phyloP scores from a whole-genome alignment of 1,140 invertebrate species.

The Meloidogyne chitwoodi region DNA sequence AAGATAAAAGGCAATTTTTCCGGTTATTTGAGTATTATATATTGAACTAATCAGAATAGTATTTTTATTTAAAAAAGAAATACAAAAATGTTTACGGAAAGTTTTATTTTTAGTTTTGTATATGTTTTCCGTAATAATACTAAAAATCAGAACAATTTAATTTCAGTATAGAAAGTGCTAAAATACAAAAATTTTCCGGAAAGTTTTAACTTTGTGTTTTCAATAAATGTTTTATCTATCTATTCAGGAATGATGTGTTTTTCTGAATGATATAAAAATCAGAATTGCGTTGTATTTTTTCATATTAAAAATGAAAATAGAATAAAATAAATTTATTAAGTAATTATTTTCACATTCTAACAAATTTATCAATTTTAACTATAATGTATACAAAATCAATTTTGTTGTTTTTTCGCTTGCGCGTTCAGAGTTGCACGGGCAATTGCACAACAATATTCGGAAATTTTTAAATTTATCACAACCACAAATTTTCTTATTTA shows the following conservation, averaged over 20 bases:
- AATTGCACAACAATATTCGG: neutral
- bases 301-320: too few species aligned
- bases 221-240: too few species aligned
- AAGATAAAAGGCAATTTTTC: neutral
- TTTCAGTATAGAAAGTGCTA: too few species aligned
- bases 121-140: neutral
- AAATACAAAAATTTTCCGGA: too few species aligned
- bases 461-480: neutral
- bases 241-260: too few species aligned
- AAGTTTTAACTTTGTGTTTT: too few species aligned
- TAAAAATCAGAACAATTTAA: constrained; percentile 7
- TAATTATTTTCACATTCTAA: neutral
- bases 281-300: too few species aligned
- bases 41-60: neutral
- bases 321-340: too few species aligned
- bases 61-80: neutral
- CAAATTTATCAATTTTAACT: neutral
- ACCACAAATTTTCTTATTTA: neutral
- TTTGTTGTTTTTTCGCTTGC: neutral
- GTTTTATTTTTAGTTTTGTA: neutral
- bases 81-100: neutral
- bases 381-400: neutral
- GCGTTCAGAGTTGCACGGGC: neutral
- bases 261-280: too few species aligned
- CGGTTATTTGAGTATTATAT: neutral